Evolutionary conservation across 2,113 vertebrate species (phyloP).

Genomic region (Phylloscopus whistleri): DNA sequence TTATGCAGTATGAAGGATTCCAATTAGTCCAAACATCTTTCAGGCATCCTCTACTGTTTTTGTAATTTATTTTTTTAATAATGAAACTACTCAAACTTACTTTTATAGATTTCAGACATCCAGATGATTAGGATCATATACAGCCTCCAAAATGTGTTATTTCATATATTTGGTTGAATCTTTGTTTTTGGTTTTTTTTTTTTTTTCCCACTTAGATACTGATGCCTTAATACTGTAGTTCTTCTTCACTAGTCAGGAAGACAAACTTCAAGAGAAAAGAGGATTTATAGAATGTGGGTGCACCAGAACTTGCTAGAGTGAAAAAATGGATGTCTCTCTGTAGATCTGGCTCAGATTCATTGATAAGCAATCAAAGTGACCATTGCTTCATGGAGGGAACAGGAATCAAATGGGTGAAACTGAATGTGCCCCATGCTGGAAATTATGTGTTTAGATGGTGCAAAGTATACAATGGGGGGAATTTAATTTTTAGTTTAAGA

Average conservation of each 20-base stretch:
- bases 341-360: neutral
- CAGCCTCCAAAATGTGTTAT: neutral
- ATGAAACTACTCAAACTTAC: neutral
- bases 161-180: neutral
- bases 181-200: too few relatives aligned
- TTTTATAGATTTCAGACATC: neutral
- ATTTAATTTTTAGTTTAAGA: neutral
- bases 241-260: neutral
- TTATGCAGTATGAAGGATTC: neutral
- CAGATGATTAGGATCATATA: neutral
- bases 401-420: neutral
- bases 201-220: neutral
- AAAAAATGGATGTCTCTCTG: neutral
- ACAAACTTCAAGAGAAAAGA: neutral
- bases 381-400: neutral
- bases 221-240: neutral
- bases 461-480: neutral
- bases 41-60: neutral
- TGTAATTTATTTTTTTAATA: neutral
- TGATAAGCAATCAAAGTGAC: neutral
- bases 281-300: neutral
- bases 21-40: neutral
- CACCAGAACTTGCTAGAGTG: neutral
- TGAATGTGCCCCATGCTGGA: neutral
- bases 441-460: neutral